Base-by-base conservation (phyloP, 2,888 invertebrate species). In the Iphiclides podalirius region DNA sequence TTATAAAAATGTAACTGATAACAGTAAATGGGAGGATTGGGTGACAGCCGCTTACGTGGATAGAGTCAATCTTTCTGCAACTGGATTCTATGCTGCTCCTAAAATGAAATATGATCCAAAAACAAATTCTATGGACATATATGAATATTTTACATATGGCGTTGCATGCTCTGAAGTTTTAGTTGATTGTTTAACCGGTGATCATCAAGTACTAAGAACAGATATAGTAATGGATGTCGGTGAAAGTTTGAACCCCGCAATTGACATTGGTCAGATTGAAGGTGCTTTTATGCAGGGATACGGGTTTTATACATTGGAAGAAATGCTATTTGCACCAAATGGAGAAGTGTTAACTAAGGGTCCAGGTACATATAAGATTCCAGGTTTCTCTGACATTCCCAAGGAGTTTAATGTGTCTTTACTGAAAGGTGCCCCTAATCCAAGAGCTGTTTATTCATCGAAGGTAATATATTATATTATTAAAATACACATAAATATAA, bases 161-260 rank as follows among this genome's bases (percentile, higher is more conserved):
- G 94, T 91, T 0, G 94, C 94, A 1, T 94, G 93, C 64, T 92
- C 94, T 0, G 95, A 95, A 77, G 96, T 96, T n/a, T 93, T 96
- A 74, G 91, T 96, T 7, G 96, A 96, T 75, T 95, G 95, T 61
- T 82, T 96, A 26, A 96, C 96, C 15, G 96, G 96, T 4, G 96
- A 96, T 69, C 96, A 96, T 76, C 92, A 93, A 79, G 93, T 96
- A 1, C 70, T 95, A 14, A 89, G 93, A 63, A 94, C 95, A 3
- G 96, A 97, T 64, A 95, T 97, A 57, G 95, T 97, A 0, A 96
- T 97, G 96, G 97, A 97, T 81, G 83, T 96, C 31, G 96, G 96
- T 0, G 93, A 94, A 64, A 96, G 96, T 76, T 79, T 97, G 47
- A 97, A 97, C 75, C 96, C 96, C 1, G 96, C 96, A 0, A 95